These are phyloP conservation scores for Philypnodon macrostomus DNA, from an alignment of 2,797 vertebrate species.

Conservation along the genomic window DNA sequence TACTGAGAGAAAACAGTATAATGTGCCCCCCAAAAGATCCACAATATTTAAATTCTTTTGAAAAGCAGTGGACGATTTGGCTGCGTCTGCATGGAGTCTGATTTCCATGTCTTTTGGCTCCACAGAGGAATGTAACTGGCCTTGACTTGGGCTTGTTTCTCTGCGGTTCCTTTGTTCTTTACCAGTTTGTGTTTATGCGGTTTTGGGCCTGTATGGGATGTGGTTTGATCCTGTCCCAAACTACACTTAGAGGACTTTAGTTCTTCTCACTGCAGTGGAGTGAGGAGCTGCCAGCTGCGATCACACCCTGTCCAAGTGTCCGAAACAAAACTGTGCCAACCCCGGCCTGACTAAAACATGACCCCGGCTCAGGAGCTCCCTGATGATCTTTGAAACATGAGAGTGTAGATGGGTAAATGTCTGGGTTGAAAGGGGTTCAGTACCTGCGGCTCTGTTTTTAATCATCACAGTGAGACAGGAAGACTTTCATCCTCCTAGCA, in stretches of 20 bases:
- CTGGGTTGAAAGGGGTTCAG: neutral
- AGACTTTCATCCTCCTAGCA: slow-evolving; percentile 10
- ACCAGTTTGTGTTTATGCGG: slow-evolving; percentile 48
- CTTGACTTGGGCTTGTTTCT: slow-evolving; percentile 20
- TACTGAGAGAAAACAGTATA: neutral
- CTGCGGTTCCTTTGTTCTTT: slow-evolving; percentile 48
- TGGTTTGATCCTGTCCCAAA: too few species aligned
- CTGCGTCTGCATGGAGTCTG: slow-evolving; percentile 26
- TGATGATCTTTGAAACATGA: slow-evolving; percentile 26
- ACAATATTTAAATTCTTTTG: slow-evolving; percentile 8
- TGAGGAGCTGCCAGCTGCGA: slow-evolving; percentile 62
- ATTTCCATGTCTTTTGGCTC: slow-evolving; percentile 43
- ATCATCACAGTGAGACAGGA: neutral
- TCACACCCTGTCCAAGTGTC: slow-evolving; percentile 67
- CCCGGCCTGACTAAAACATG: too few species aligned
- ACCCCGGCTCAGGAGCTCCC: too few species aligned
- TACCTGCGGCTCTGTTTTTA: slow-evolving; percentile 2
- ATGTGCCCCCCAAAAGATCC: slow-evolving; percentile 19
- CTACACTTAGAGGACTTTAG: slow-evolving; percentile 25
- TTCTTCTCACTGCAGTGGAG: neutral
- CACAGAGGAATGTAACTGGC: slow-evolving; percentile 38
- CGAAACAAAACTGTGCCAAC: slow-evolving; percentile 34
- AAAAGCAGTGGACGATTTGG: slow-evolving; percentile 18
- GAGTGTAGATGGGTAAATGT: neutral
- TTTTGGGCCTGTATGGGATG: slow-evolving; percentile 30